Evolutionary conservation across 1,140 invertebrate genomes (phyloP).

Genomic region (Hylaeus volcanicus): DNA sequence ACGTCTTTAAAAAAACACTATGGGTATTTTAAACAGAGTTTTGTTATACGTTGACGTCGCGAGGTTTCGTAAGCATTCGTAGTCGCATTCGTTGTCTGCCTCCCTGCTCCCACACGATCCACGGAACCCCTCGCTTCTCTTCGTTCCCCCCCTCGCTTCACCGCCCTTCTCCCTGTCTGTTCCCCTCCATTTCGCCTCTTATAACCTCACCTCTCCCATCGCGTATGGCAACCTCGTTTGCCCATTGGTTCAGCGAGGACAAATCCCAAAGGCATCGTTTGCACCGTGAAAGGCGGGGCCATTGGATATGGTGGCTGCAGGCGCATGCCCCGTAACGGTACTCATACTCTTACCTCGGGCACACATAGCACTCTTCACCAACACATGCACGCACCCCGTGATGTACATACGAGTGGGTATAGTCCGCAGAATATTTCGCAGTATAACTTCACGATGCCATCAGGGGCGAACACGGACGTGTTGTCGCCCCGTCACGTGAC

Average conservation of each 20-base stretch:
- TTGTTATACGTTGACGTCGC: conserved; percentile 44
- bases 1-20: conserved; percentile 8
- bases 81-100: conserved; percentile 60
- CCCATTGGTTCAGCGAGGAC: conserved; percentile 74
- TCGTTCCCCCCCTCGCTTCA: conserved; percentile 31
- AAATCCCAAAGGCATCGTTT: conserved; percentile 77
- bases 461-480: conserved; percentile 35
- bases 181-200: conserved; percentile 23
- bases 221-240: conserved; percentile 17
- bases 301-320: conserved; percentile 51
- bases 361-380: neutral
- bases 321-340: conserved; percentile 74
- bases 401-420: conserved; percentile 51
- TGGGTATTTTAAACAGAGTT: conserved; percentile 25
- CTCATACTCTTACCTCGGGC: conserved; percentile 31
- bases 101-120: conserved; percentile 58
- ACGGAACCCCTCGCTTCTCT: conserved; percentile 53
- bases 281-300: conserved; percentile 70
- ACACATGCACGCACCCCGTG: neutral
- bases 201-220: conserved; percentile 52
- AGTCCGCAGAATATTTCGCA: conserved; percentile 56
- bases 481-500: neutral
- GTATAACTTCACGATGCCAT: conserved; percentile 36
- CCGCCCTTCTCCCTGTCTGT: neutral
- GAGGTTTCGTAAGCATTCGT: conserved; percentile 58